A percentile compares a stretch with the other conserved stretches of the same genome.
These are phyloP conservation scores for Holcopasites calliopsidis DNA, from an alignment of 1,140 invertebrate species.

Conservation along the genomic window DNA sequence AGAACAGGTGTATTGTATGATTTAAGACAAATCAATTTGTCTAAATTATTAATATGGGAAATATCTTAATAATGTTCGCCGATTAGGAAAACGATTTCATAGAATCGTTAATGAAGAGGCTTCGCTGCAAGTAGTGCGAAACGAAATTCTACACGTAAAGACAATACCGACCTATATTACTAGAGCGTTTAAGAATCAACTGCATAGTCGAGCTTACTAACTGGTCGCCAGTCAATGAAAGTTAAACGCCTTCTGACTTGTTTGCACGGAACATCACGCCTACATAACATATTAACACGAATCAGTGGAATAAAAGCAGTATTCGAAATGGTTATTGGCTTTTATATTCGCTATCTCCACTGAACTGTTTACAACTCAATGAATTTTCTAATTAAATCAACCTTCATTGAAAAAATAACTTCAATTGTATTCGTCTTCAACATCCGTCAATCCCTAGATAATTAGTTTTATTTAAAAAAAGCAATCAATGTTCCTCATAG, in stretches of 20 bases:
- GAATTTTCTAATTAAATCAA: no score
- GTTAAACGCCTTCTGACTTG: background rate
- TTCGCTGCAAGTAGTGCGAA: background rate
- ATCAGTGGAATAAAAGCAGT: background rate
- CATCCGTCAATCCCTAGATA: no score
- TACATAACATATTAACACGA: background rate
- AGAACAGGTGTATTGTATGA: background rate
- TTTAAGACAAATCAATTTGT: background rate
- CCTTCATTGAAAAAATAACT: no score
- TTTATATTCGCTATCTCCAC: no score
- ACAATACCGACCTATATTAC: constrained; percentile 17
- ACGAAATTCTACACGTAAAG: background rate
- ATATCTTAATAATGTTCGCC: background rate
- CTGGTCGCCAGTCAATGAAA: background rate
- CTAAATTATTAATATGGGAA: no score
- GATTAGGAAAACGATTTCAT: constrained; percentile 2
- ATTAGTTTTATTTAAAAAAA: no score
- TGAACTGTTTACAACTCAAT: no score
- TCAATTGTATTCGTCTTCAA: no score
- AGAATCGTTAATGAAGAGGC: constrained; percentile 2
- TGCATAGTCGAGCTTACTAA: background rate
- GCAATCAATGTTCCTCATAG: no score
- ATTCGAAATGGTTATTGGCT: background rate
- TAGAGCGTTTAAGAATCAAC: background rate
- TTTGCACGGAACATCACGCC: background rate